phyloP scores from a whole-genome alignment of 2,888 invertebrate species.

The Gibbula magus region DNA sequence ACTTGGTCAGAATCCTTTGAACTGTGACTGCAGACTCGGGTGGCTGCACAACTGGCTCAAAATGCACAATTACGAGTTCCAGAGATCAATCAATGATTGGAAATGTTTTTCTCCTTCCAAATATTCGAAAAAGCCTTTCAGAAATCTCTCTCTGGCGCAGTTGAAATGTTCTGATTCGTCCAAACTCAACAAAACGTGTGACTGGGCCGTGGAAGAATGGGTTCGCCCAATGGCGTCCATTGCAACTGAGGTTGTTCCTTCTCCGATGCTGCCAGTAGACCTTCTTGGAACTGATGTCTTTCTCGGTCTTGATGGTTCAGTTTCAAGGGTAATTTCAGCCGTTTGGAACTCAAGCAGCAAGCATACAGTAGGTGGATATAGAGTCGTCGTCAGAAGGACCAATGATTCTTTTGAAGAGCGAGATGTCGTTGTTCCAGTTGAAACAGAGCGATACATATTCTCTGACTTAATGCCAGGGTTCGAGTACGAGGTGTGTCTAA shows the following conservation, averaged over 20 bases:
- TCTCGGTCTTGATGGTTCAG: slow-evolving; percentile 18
- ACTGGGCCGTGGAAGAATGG: slow-evolving; percentile 26
- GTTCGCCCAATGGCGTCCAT: not conserved
- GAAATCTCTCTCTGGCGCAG: slow-evolving; percentile 13
- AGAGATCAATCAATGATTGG: slow-evolving; percentile 32
- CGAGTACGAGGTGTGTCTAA: slow-evolving; percentile 34
- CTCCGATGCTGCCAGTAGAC: slow-evolving; percentile 31
- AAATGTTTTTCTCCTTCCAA: slow-evolving; percentile 26
- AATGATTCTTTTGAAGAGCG: slow-evolving; percentile 32
- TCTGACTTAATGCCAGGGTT: slow-evolving; percentile 19
- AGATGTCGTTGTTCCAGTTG: slow-evolving; percentile 27
- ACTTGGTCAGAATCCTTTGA: slow-evolving; percentile 36
- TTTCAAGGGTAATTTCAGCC: slow-evolving; percentile 15
- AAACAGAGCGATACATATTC: slow-evolving; percentile 28
- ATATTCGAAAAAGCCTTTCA: slow-evolving; percentile 21
- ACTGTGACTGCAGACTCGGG: slow-evolving; percentile 38
- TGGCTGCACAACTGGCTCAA: slow-evolving; percentile 43
- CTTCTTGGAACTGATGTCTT: slow-evolving; percentile 18
- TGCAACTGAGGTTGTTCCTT: slow-evolving; percentile 18
- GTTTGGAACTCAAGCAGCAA: slow-evolving; percentile 30
- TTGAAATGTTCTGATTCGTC: not conserved
- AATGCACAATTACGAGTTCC: slow-evolving; percentile 29
- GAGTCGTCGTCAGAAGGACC: slow-evolving; percentile 25
- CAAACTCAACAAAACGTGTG: slow-evolving; percentile 12
- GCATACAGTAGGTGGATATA: slow-evolving; percentile 27